A percentile compares a stretch with the other conserved stretches of the same genome.
Conservation (phyloP, 30 jellyfish, hydroid and myxozoan genomes). For the Pelagia noctiluca region DNA sequence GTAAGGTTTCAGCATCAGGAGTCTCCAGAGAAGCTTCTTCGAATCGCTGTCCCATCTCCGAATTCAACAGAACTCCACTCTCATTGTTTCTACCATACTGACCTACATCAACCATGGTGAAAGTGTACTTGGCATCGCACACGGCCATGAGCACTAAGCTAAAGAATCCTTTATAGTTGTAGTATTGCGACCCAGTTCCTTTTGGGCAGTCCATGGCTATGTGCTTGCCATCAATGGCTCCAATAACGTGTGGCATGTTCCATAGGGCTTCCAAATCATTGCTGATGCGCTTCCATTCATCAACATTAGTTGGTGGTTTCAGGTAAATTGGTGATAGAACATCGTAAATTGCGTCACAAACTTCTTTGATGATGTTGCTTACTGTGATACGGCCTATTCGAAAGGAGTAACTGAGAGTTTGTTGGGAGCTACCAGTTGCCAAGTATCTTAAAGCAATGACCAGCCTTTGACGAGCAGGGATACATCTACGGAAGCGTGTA, state of each 20-base stretch:
- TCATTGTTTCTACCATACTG: slow-evolving; percentile 68
- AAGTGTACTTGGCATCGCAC: slow-evolving; percentile 67
- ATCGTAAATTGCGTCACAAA: slow-evolving; percentile 18
- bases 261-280: slow-evolving; percentile 7
- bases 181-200: slow-evolving; percentile 26
- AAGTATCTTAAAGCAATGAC: background rate
- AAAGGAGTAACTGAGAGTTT: slow-evolving; percentile 7
- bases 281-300: slow-evolving; percentile 30
- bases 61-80: slow-evolving; percentile 41
- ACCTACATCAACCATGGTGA: slow-evolving; percentile 58
- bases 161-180: slow-evolving; percentile 48
- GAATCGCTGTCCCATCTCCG: slow-evolving; percentile 37
- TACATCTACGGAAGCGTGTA: slow-evolving; percentile 43
- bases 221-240: slow-evolving; percentile 64
- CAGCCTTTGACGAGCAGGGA: slow-evolving; percentile 17
- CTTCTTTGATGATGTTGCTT: slow-evolving; percentile 5
- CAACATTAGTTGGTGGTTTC: background rate
- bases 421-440: slow-evolving; percentile 14
- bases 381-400: slow-evolving; percentile 21
- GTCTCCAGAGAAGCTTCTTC: slow-evolving; percentile 34
- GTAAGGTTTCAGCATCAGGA: slow-evolving; percentile 12
- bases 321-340: slow-evolving; percentile 18
- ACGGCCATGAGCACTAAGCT: slow-evolving; percentile 70
- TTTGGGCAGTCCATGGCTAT: slow-evolving; percentile 43
- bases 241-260: slow-evolving; percentile 57